These are phyloP conservation scores for Dolomedes plantarius DNA, from an alignment of 2,888 invertebrate genomes.

Conservation along the genomic window DNA sequence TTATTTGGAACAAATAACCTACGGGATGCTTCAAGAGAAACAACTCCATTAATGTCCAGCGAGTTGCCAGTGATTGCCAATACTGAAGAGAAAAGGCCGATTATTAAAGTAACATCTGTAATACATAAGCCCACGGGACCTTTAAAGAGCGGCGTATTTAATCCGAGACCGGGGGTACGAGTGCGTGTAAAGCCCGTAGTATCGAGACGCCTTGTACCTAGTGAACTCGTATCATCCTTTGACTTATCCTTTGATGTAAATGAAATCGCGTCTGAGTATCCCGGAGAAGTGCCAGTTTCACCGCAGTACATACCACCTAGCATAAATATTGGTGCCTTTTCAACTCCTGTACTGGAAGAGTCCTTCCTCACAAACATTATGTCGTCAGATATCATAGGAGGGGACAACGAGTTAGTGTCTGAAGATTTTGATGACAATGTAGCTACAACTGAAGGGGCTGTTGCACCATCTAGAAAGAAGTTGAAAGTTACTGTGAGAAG, in stretches of 20 bases:
- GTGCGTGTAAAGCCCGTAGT: constrained; percentile 68
- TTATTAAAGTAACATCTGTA: constrained; percentile 66
- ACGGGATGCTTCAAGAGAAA: constrained; percentile 29
- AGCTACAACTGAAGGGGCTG: constrained; percentile 23
- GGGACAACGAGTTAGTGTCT: constrained; percentile 39
- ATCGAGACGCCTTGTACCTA: constrained; percentile 44
- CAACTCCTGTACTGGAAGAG: constrained; percentile 52
- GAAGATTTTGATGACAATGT: constrained; percentile 37
- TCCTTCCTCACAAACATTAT: constrained; percentile 26
- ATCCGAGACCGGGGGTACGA: constrained; percentile 72
- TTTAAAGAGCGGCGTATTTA: constrained; percentile 55
- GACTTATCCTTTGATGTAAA: constrained; percentile 57
- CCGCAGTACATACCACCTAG: constrained; percentile 39
- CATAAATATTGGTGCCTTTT: constrained; percentile 6
- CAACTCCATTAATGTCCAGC: constrained; percentile 27
- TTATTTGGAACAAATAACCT: constrained; percentile 22
- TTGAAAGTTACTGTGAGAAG: constrained; percentile 68
- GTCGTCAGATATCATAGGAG: not conserved
- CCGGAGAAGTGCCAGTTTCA: not conserved
- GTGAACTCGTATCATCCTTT: constrained; percentile 54
- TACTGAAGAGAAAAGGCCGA: constrained; percentile 8
- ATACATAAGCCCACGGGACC: constrained; percentile 55
- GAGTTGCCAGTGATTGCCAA: not conserved
- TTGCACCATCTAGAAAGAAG: constrained; percentile 49
- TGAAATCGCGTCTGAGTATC: constrained; percentile 30